Percentiles rank a stretch among this genome's conserved stretches.
Evolutionary conservation across 2,888 invertebrate species (phyloP).

Genomic region (Mantis religiosa): DNA sequence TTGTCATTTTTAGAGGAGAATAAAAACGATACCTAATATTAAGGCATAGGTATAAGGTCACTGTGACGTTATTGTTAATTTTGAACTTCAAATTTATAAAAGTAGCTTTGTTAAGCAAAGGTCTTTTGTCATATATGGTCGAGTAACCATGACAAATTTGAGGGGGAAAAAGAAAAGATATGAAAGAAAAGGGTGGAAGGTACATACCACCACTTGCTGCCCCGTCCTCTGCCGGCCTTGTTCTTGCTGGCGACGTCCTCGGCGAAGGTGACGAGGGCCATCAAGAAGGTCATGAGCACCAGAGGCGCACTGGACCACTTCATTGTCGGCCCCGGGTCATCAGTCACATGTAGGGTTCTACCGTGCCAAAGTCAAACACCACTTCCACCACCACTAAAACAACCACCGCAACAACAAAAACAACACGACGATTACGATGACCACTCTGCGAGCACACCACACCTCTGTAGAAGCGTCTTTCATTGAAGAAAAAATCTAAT

Average conservation of each 20-base stretch:
- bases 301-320: slow-evolving; percentile 34
- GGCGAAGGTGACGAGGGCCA: slow-evolving; percentile 49
- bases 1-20: too few relatives aligned
- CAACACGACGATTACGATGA: background rate
- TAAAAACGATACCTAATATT: too few relatives aligned
- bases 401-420: background rate
- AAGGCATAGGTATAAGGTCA: too few relatives aligned
- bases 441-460: background rate
- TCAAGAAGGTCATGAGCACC: slow-evolving; percentile 47
- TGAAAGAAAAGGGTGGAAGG: slow-evolving; percentile 1
- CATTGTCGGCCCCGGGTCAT: slow-evolving; percentile 21
- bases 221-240: slow-evolving; percentile 73
- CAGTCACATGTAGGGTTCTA: background rate
- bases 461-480: background rate
- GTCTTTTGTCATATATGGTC: background rate
- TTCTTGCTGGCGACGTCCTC: slow-evolving; percentile 44
- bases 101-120: background rate
- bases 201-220: slow-evolving; percentile 90
- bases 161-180: too few relatives aligned
- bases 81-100: background rate
- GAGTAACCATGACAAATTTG: too few relatives aligned
- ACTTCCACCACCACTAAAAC: background rate
- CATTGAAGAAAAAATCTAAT: slow-evolving; percentile 6
- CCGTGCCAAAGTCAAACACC: background rate
- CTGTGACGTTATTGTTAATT: too few relatives aligned